Base-by-base conservation (phyloP, 2,797 vertebrate genomes). In the Gobionotothen gibberifrons region DNA sequence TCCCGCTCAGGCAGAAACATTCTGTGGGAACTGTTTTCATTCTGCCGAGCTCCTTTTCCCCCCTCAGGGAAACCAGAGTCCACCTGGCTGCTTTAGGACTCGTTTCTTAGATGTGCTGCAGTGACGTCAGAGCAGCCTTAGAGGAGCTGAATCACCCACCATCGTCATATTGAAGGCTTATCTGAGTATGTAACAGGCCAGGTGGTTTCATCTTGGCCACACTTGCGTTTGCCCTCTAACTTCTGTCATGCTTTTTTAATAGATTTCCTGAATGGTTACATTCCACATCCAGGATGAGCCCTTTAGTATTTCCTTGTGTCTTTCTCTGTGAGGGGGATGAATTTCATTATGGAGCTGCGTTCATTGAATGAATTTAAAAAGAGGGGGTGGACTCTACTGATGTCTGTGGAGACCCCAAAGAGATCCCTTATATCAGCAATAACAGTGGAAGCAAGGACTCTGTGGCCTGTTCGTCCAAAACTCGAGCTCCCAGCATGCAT, bases 371-470 rank as follows among this genome's bases (percentile, higher is more conserved):
- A 79, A 81, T 79, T 78, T 72, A 55, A 67, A 52, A 64, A 48
- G 59, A 84, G 65, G 84, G 76, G 73, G 59, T 58, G 81, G 69
- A 85, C 68, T 86, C 72, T 47, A 3, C 42, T 69, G 62, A 49
- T 55, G 57, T 89, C 48, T 11, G 69, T 69, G 78, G 82, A 91
- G 87, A 85, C 79, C 74, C 76, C 49, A 51, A 85, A 75, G 71
- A 79, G 73, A 76, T 83, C 82, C 84, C 77, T 86, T 55, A 54
- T 69, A 85, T 91, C 87, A 94, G 94, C 93, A 94, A 94, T 95
- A 95, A 94, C 77, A 76, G 88, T 3, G 62, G 67, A 73, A 60
- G 64, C 43, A 53, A 73, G 64, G 74, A 84, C 76, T 61, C 75
- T 69, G 74, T 26, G 69, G 74, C 55, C 49, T 61, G 72, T 74